phyloP scores from a whole-genome alignment of 2,113 vertebrate species.

The Ceyx cyanopectus region DNA sequence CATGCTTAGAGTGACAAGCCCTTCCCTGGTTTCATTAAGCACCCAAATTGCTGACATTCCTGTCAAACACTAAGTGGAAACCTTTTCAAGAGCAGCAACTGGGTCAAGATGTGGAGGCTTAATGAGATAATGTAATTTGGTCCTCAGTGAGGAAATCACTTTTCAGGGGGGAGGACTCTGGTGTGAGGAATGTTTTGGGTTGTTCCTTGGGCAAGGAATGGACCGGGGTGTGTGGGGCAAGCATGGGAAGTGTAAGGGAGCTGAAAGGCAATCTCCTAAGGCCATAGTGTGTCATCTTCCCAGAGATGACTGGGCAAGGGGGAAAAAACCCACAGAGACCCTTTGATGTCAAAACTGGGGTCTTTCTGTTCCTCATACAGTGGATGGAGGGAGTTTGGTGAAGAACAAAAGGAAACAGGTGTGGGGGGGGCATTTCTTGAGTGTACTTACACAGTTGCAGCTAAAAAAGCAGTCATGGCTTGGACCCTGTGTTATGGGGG shows the following conservation, averaged over 20 bases:
- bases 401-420: background rate
- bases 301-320: background rate
- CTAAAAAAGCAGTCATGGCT: fast-evolving
- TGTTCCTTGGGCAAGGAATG: background rate
- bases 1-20: background rate
- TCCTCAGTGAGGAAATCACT: background rate
- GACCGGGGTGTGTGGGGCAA: background rate
- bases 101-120: background rate
- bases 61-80: background rate
- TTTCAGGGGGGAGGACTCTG: background rate
- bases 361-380: background rate
- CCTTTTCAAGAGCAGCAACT: background rate
- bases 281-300: background rate
- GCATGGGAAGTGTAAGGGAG: fast-evolving
- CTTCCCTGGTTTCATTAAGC: background rate
- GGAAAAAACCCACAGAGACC: no score
- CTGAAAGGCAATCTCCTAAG: background rate
- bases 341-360: background rate
- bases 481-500: fast-evolving
- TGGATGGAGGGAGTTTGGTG: background rate
- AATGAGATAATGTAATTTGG: slow-evolving; percentile 1
- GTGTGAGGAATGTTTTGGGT: background rate
- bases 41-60: background rate
- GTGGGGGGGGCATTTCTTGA: background rate
- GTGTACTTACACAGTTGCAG: background rate